These are phyloP conservation scores for Aspidoscelis tigris DNA, from an alignment of 2,113 vertebrate species.

Conservation along the genomic window DNA sequence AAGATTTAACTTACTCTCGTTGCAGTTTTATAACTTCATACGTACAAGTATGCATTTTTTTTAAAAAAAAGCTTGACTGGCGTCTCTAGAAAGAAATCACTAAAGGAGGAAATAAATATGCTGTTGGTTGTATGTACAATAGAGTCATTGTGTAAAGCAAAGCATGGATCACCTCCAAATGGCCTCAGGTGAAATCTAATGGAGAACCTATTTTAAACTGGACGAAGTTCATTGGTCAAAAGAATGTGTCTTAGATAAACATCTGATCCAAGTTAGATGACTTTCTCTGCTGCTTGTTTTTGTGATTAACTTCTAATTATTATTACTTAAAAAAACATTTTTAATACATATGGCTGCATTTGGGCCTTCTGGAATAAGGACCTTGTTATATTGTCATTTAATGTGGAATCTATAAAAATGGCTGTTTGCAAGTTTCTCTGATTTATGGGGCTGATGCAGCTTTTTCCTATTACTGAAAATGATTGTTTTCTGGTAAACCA, in stretches of 20 bases:
- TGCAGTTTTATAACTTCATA: conserved; percentile 58
- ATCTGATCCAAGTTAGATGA: conserved; percentile 78
- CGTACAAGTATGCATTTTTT: not conserved
- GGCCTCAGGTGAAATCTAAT: conserved; percentile 80
- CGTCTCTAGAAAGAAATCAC: conserved; percentile 61
- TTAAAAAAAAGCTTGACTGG: conserved; percentile 51
- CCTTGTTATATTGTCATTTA: conserved; percentile 73
- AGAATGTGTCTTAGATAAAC: conserved; percentile 78
- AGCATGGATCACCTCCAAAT: conserved; percentile 76
- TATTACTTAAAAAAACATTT: conserved; percentile 28
- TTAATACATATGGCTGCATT: conserved; percentile 67
- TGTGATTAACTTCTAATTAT: conserved; percentile 73
- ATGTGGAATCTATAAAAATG: conserved; percentile 76
- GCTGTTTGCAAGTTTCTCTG: conserved; percentile 73
- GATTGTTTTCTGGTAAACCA: conserved; percentile 61
- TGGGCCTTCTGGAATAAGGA: conserved; percentile 68
- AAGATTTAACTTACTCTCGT: conserved; percentile 53
- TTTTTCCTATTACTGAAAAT: conserved; percentile 75
- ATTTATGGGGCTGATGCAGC: conserved; percentile 72
- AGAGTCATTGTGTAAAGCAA: conserved; percentile 72
- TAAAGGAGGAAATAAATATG: conserved; percentile 74
- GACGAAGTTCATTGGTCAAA: conserved; percentile 72
- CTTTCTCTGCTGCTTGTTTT: conserved; percentile 66
- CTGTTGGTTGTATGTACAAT: conserved; percentile 74
- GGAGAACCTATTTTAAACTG: conserved; percentile 77